Conservation (phyloP, 1,140 invertebrate genomes). For the Medauroidea extradentata region DNA sequence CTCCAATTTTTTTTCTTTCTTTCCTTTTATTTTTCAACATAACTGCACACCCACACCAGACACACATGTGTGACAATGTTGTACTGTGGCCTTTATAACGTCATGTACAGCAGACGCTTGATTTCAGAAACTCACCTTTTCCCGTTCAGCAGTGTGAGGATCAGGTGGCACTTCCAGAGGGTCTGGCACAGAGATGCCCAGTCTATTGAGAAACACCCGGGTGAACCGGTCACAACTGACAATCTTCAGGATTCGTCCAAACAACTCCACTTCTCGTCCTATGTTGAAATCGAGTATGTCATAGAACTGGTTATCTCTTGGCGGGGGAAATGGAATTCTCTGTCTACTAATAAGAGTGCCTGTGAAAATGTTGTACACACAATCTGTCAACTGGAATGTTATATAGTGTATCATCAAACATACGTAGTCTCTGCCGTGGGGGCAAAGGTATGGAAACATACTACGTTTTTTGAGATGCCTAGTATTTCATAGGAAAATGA, state of each 20-base stretch:
- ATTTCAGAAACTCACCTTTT: conserved; percentile 39
- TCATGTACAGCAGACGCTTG: background rate
- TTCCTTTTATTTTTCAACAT: too few relatives aligned
- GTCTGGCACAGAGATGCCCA: conserved; percentile 77
- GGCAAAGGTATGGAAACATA: too few relatives aligned
- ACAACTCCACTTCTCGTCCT: conserved; percentile 68
- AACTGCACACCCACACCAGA: too few relatives aligned
- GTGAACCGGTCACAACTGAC: conserved; percentile 83
- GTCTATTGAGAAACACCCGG: conserved; percentile 71
- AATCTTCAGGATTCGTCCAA: conserved; percentile 74
- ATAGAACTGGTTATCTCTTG: conserved; percentile 63
- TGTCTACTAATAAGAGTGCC: conserved; percentile 71
- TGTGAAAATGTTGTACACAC: too few relatives aligned
- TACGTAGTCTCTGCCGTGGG: too few relatives aligned
- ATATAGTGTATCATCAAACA: too few relatives aligned
- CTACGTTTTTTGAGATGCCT: too few relatives aligned
- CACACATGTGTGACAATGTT: too few relatives aligned
- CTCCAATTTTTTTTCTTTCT: too few relatives aligned
- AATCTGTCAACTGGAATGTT: too few relatives aligned
- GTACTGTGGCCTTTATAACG: too few relatives aligned
- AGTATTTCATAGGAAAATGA: too few relatives aligned
- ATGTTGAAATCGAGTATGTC: conserved; percentile 73
- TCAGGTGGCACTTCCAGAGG: conserved; percentile 56
- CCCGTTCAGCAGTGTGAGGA: conserved; percentile 46
- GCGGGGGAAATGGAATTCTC: conserved; percentile 64